Evolutionary conservation across 2,797 vertebrate genomes (phyloP), one percentile per base, ranked within the genome.

Genomic region (Onychomys arenicola): DNA sequence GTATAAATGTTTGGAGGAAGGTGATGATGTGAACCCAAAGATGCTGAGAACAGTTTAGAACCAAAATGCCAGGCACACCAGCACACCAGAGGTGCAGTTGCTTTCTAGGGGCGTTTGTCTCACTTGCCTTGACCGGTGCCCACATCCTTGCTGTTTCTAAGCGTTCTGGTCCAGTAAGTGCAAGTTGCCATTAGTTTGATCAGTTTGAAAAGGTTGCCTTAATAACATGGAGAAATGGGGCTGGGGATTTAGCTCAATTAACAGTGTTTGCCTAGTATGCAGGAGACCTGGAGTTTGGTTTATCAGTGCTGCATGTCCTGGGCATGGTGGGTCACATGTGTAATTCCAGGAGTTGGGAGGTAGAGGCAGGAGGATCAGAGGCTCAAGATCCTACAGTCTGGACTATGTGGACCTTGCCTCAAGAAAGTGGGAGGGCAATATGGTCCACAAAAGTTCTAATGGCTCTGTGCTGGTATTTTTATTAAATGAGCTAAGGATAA

Each of bases 21-120:
- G 93, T 69, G 87, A 96, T 95, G 88, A 93, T 95, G 73, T 95
- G 89, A 93, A 94, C 55, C 55, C n/a, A 90, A 27, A 92, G 76
- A 75, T 69, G 71, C 59, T 61, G 63, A 90, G 81, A 88, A 93
- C 69, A 87, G 61, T 71, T 82, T 94, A 21, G 88, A 91, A 94
- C 11, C 78, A 84, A 57, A 89, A 76, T 43, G 86, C 61, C 46
- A 69, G 61, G 40, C 78, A 75, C 67, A 32, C 55, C 81, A 37
- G 14, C 29, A 94, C 78, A 94, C 94, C 46, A 89, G 78, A 13
- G 67, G 86, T 67, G 49, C 46, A 78, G 29, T 21, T 86, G 86
- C 67, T 59, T 65, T 90, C 43, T 57, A 90, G 55, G 81, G 37
- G 57, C n/a, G 34, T 69, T 93, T 40, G 34, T 83, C 52, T 95